Evolutionary conservation across 2,113 vertebrate species (phyloP).

Genomic region (Catagonus wagneri): DNA sequence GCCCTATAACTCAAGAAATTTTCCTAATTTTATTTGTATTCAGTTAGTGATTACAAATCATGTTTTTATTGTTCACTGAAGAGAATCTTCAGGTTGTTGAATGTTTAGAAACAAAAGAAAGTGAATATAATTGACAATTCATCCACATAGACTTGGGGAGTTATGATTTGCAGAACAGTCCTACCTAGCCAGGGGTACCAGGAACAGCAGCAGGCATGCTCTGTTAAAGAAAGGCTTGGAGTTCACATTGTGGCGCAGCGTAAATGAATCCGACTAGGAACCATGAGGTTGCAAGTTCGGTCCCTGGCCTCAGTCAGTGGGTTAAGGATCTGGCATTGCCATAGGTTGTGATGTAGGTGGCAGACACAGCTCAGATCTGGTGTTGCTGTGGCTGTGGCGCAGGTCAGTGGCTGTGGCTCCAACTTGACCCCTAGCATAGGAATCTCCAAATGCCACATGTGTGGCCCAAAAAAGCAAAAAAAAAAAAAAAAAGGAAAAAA

Average conservation of each 20-base stretch:
- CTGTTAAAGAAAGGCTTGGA: not conserved
- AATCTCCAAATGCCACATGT: too few relatives aligned
- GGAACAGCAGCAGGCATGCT: not conserved
- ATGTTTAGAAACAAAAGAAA: constrained; percentile 18
- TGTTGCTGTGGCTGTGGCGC: too few relatives aligned
- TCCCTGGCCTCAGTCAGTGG: too few relatives aligned
- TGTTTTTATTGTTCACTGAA: not conserved
- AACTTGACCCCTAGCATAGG: too few relatives aligned
- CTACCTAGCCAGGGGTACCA: not conserved
- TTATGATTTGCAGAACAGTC: not conserved
- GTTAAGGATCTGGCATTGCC: too few relatives aligned
- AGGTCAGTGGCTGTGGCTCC: too few relatives aligned
- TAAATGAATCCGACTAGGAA: too few relatives aligned
- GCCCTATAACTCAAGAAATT: not conserved
- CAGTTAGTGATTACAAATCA: not conserved
- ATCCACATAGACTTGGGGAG: not conserved
- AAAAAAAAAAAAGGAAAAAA: too few relatives aligned
- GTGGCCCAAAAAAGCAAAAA: too few relatives aligned
- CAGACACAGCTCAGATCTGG: not conserved
- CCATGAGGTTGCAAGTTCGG: too few relatives aligned
- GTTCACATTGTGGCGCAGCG: too few relatives aligned
- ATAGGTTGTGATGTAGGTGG: too few relatives aligned
- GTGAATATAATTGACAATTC: not conserved
- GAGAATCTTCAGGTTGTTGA: not conserved
- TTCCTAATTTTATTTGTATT: not conserved